phyloP scores from a whole-genome alignment of 1,140 invertebrate genomes.

The Camponotus vicinus region DNA sequence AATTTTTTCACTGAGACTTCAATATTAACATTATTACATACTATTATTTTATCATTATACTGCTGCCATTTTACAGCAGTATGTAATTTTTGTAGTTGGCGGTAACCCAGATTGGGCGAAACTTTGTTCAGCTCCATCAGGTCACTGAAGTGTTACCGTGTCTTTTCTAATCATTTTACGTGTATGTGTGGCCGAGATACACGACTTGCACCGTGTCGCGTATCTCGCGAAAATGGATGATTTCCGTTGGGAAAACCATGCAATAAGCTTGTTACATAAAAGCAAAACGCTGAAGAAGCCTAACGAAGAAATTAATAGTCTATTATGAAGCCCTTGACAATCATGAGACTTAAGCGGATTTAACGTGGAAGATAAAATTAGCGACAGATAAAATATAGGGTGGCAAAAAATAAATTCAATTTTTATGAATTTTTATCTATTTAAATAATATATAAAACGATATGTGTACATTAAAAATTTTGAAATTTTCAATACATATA shows the following conservation, averaged over 20 bases:
- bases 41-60: background rate
- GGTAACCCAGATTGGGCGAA: conserved; percentile 34
- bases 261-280: conserved; percentile 35
- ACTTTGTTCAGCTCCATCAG: conserved; percentile 16
- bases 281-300: conserved; percentile 32
- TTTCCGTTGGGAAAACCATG: conserved; percentile 56
- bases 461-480: background rate
- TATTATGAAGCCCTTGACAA: conserved; percentile 29
- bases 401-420: conserved; percentile 4
- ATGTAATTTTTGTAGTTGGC: background rate
- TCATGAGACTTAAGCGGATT: conserved; percentile 50
- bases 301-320: conserved; percentile 46
- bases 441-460: background rate
- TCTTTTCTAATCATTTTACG: conserved; percentile 44
- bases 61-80: no score
- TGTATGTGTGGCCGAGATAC: conserved; percentile 35
- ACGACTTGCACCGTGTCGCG: conserved; percentile 12
- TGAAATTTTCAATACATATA: no score
- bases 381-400: background rate
- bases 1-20: no score
- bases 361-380: conserved; percentile 21
- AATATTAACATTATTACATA: background rate
- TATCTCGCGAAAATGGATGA: conserved; percentile 56
- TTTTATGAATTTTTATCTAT: background rate
- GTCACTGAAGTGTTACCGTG: conserved; percentile 39